Evolutionary conservation across 2,113 vertebrate species (phyloP).

Genomic region (Thinocorus orbignyianus): DNA sequence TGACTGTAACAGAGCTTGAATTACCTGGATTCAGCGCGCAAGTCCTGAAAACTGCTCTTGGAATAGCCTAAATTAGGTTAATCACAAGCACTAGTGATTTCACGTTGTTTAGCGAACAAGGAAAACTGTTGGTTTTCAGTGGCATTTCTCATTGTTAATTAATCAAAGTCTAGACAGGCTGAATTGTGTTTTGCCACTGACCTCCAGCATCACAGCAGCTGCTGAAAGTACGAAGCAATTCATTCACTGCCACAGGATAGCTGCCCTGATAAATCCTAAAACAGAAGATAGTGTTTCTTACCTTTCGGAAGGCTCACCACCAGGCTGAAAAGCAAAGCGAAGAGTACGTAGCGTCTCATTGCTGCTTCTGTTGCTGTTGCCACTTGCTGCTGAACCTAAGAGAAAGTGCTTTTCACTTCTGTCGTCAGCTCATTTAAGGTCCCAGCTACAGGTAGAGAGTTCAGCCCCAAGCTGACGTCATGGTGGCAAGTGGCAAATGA

Average conservation of each 20-base stretch:
- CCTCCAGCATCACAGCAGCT: not conserved
- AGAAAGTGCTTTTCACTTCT: constrained; percentile 45
- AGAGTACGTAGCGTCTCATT: constrained; percentile 46
- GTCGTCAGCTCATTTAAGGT: constrained; percentile 40
- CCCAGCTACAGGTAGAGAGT: constrained; percentile 58
- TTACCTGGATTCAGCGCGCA: not conserved
- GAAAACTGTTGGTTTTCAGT: not conserved
- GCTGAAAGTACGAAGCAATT: not conserved
- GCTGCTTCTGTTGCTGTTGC: not conserved
- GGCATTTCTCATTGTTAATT: not conserved
- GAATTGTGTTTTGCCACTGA: not conserved
- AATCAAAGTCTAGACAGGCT: constrained; percentile 14
- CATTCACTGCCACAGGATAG: constrained; percentile 21
- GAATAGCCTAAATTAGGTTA: constrained; percentile 24
- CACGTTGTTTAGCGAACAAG: not conserved
- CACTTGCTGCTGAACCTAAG: not conserved
- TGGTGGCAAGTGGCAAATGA: constrained; percentile 29
- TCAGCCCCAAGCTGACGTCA: constrained; percentile 73
- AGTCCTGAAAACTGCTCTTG: not conserved
- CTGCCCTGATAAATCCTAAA: constrained; percentile 25
- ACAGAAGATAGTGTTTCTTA: constrained; percentile 66
- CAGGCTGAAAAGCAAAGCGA: not conserved
- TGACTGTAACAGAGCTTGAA: constrained; percentile 2
- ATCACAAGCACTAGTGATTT: constrained; percentile 34
- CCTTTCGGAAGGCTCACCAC: constrained; percentile 1